A percentile compares a stretch with the other conserved stretches of the same genome.
Evolutionary conservation across 2,888 invertebrate genomes (phyloP).

Genomic region (Drosophila pegasa): DNA sequence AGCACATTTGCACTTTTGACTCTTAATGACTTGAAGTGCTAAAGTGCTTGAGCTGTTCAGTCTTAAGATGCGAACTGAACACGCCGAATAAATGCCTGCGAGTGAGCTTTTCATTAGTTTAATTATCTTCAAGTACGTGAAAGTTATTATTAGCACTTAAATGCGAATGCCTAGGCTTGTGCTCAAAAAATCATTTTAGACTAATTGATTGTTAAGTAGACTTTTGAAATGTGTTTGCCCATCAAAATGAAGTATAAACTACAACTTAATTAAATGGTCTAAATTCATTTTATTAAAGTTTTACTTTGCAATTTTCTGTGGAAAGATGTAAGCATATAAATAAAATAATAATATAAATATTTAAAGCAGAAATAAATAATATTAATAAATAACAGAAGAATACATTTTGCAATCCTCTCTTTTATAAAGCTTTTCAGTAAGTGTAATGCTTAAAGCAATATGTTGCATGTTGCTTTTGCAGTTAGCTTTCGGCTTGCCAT

Average conservation of each 20-base stretch:
- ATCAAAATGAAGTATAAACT: no score
- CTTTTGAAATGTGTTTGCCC: neutral
- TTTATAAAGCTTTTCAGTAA: neutral
- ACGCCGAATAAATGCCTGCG: neutral
- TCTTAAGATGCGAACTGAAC: neutral
- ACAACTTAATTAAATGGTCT: no score
- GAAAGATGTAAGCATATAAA: no score
- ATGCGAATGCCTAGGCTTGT: no score
- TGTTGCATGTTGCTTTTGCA: conserved; percentile 11
- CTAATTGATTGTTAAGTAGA: neutral
- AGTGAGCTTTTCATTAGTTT: neutral
- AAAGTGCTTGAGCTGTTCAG: neutral
- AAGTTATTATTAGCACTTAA: neutral
- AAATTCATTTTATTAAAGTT: no score
- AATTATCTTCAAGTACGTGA: neutral
- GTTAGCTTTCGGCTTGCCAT: conserved; percentile 20
- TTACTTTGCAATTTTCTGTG: no score
- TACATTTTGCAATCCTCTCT: no score
- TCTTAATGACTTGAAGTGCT: neutral
- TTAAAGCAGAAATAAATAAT: no score
- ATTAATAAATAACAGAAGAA: no score
- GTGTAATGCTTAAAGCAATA: conserved; percentile 1
- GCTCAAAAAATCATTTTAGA: neutral
- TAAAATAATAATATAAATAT: no score
- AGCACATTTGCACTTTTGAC: neutral